Percentiles rank a stretch among this genome's conserved stretches.
These are phyloP conservation scores for Lysandra coridon DNA, from an alignment of 2,888 invertebrate species.

Conservation along the genomic window DNA sequence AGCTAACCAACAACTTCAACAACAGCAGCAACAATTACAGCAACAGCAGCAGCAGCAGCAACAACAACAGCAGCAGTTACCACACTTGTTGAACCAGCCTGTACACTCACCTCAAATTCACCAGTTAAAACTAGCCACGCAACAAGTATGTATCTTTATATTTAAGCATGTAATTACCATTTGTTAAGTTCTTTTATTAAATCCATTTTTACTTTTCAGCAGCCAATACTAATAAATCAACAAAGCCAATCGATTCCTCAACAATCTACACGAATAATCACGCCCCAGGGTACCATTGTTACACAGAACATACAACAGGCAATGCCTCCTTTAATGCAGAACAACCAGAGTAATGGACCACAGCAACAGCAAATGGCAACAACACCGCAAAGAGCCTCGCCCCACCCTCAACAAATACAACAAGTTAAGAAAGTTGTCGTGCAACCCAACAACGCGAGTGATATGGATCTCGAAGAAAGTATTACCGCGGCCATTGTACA, in stretches of 20 bases:
- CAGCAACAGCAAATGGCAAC: slow-evolving; percentile 54
- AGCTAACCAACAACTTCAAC: slow-evolving; percentile 14
- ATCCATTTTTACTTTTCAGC: slow-evolving; percentile 46
- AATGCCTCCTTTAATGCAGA: slow-evolving; percentile 52
- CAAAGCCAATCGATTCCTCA: slow-evolving; percentile 54
- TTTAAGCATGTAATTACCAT: neutral
- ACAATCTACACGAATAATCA: slow-evolving; percentile 61
- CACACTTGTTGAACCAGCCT: slow-evolving; percentile 61
- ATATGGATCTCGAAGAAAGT: slow-evolving; percentile 77
- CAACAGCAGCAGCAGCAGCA: slow-evolving; percentile 41
- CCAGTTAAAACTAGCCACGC: slow-evolving; percentile 64
- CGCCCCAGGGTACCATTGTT: slow-evolving; percentile 71
- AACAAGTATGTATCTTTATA: slow-evolving; percentile 54
- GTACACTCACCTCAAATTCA: slow-evolving; percentile 53
- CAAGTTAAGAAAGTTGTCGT: slow-evolving; percentile 68
- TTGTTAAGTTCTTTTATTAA: slow-evolving; percentile 24
- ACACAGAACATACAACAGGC: slow-evolving; percentile 58
- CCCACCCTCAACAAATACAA: slow-evolving; percentile 52
- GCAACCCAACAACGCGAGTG: slow-evolving; percentile 70
- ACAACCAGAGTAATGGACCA: slow-evolving; percentile 60
- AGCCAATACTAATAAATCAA: slow-evolving; percentile 61
- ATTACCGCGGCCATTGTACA: slow-evolving; percentile 76
- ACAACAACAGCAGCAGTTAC: slow-evolving; percentile 57
- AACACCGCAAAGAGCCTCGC: slow-evolving; percentile 55
- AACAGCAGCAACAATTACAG: neutral